Evolutionary conservation across 2,888 invertebrate genomes (phyloP), one percentile per base, ranked within the genome.

Genomic region (Eugnorisma glareosa): DNA sequence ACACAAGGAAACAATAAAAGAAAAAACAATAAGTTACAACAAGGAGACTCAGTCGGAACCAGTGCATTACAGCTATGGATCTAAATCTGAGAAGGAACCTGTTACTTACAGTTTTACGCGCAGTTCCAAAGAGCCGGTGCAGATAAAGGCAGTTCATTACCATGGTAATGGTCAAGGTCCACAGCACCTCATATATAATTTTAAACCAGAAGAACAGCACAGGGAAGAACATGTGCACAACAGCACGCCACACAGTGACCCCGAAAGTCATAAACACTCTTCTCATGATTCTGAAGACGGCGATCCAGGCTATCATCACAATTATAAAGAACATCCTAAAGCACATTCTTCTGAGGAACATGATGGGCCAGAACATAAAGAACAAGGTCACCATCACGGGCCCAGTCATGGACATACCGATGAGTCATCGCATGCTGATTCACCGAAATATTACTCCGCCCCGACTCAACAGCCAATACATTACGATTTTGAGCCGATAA

Each of bases 1-100:
- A 75, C 93, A 95, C 75, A 95, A 94, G 68, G 96, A 96, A 89
- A 94, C 94, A 10, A 92, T 92, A 67, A 94, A 94, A 78, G 94
- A 96, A 90, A 92, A 96, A 89, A 92, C 93, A 68, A 87, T 95
- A 28, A 94, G 92, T 61, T 96, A 95, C 78, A 95, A 96, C 69
- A 96, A 94, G 85, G 91, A 95, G 86, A 94, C 94, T 1, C 90
- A 93, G 70, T 91, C 93, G 2, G 93, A 95, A 75, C 96, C 96
- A 18, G 92, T 94, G 10, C 90, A 90, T 75, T 92, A 93, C 71
- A 92, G 89, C 76, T 96, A 96, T 85, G 93, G 94, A 82, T 92
- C 93, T 67, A 91, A 95, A 78, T 88, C 89, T 15, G 89, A 92
- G 51, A 91, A 91, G 24, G 92, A 94, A n/a, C 96, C 96, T 31